phyloP scores from a whole-genome alignment of 2,113 vertebrate species.

The Chaetura pelagica region DNA sequence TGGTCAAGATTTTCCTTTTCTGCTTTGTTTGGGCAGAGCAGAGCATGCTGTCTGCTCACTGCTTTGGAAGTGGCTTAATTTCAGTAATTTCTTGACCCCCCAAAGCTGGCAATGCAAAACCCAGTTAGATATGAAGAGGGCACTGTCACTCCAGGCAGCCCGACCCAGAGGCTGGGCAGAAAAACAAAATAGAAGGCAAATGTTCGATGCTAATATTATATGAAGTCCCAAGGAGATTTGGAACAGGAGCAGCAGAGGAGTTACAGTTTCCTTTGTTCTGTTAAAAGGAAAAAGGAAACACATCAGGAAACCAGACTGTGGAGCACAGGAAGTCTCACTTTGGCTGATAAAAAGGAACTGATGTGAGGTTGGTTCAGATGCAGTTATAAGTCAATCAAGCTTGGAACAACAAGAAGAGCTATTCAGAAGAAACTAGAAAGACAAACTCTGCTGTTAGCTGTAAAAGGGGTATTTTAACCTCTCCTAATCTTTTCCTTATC shows the following conservation, averaged over 20 bases:
- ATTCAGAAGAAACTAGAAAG: conserved; percentile 71
- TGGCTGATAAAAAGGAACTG: conserved; percentile 87
- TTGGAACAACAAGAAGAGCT: conserved; percentile 78
- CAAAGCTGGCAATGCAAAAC: not conserved
- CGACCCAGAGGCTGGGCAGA: not conserved
- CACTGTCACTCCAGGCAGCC: not conserved
- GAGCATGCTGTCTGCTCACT: not conserved
- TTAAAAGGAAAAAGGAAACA: conserved; percentile 93
- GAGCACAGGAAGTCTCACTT: conserved; percentile 92
- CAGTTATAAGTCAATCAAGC: conserved; percentile 86
- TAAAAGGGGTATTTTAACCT: not conserved
- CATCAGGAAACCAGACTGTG: conserved; percentile 94
- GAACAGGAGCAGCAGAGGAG: conserved; percentile 68
- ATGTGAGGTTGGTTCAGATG: conserved; percentile 81
- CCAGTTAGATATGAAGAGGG: not conserved
- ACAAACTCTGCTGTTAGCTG: conserved; percentile 19
- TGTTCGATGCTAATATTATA: conserved; percentile 29
- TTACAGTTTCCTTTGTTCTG: conserved; percentile 91
- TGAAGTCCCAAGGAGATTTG: conserved; percentile 72
- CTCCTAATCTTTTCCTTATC: conserved; percentile 56
- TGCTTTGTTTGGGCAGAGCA: not conserved
- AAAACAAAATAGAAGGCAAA: not conserved
- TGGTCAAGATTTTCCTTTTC: not conserved
- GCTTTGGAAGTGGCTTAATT: not conserved
- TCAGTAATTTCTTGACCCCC: not conserved